Evolutionary conservation across 2,113 vertebrate species (phyloP), one percentile per base, ranked within the genome.

Genomic region (Strix aluco): DNA sequence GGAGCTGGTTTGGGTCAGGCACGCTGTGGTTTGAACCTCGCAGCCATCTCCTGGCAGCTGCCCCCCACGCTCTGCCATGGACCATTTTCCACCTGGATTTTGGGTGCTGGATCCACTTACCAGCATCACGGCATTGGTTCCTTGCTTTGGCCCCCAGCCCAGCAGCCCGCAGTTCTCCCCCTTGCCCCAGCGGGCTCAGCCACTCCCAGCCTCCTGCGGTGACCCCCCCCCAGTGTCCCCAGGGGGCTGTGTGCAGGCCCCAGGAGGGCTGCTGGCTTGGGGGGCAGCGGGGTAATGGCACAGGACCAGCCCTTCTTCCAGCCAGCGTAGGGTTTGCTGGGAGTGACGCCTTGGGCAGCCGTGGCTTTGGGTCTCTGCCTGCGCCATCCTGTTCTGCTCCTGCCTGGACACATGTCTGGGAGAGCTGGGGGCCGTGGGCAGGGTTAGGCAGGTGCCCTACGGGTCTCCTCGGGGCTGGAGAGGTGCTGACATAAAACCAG

Each of bases 41-140:
- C 69, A 21, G 51, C 89, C 11, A 0, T 18, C 6, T 34, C 72
- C 75, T 15, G 46, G 51, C 77, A 55, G 47, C 75, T 49, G 75
- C 69, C 52, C 52, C 13, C 21, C 0, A 0, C 1, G 8, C n/a
- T 54, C 61, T 34, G 9, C 19, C 66, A 36, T 0, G 0, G 5
- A 19, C 46, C n/a, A 5, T n/a, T 55, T 47, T 25, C 81, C 47
- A 27, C 52, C 9, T 0, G 21, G 75, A 30, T 44, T 66, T 54
- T n/a, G 59, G 58, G 54, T 40, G 54, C 75, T 81, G 74, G 74
- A 6, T n/a, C 40, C 67, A 42, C 40, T 42, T 42, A 42, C 40
- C 40, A 42, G 40, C 40, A 42, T 42, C 40, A 42, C 13, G 40
- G 40, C 12, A 42, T 14, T 14, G 13, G 13, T 13, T 38, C 38